Conservation (phyloP, 2,797 vertebrate species). For the Mallotus villosus region DNA sequence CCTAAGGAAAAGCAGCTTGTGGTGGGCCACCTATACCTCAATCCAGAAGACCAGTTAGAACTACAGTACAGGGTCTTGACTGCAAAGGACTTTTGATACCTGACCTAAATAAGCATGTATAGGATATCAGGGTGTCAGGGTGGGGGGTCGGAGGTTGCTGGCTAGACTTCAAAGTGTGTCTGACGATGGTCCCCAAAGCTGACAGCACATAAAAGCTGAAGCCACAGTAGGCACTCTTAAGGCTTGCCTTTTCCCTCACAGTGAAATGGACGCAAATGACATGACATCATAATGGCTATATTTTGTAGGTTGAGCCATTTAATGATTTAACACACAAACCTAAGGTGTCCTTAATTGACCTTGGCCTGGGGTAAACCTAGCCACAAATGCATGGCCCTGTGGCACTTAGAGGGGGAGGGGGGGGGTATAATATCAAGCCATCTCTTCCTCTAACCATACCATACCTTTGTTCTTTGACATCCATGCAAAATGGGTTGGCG, state of each 20-base stretch:
- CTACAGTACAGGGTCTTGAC: background rate
- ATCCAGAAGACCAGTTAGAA: conserved; percentile 11
- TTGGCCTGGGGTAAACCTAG: conserved; percentile 51
- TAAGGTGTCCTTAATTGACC: conserved; percentile 34
- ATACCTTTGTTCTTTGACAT: conserved; percentile 74
- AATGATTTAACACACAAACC: background rate
- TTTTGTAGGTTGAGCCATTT: background rate
- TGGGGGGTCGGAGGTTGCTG: too few relatives aligned
- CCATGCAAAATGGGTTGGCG: conserved; percentile 57
- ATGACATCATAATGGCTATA: background rate
- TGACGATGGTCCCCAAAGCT: too few relatives aligned
- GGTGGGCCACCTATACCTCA: conserved; percentile 17
- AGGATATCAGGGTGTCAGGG: too few relatives aligned
- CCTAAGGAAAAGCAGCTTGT: conserved; percentile 10
- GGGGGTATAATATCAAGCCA: conserved; percentile 54
- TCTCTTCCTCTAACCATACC: conserved; percentile 56
- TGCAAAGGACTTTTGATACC: background rate
- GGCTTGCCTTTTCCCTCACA: too few relatives aligned
- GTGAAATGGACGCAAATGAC: background rate
- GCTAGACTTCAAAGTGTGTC: too few relatives aligned
- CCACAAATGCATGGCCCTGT: conserved; percentile 8
- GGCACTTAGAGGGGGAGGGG: conserved; percentile 21
- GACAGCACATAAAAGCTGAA: too few relatives aligned
- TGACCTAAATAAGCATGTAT: conserved; percentile 8
- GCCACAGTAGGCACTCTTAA: too few relatives aligned